Evolutionary conservation across 2,888 invertebrate species (phyloP).

Genomic region (Anodontia alba): DNA sequence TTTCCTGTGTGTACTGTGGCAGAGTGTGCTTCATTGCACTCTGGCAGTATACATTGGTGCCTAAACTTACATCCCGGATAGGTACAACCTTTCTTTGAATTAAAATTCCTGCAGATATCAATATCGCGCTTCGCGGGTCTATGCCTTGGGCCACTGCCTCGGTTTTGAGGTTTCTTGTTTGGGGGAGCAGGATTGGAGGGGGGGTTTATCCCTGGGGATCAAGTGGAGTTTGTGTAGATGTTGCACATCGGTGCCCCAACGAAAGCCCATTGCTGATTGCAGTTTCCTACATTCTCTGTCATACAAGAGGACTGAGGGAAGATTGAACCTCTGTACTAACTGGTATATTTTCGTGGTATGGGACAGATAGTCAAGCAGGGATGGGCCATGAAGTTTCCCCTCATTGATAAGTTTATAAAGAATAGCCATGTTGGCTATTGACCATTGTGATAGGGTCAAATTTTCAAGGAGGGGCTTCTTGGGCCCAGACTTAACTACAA

Average conservation of each 20-base stretch:
- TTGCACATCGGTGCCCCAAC: constrained; percentile 15
- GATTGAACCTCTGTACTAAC: no score
- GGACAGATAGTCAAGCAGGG: not conserved
- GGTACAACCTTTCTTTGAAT: not conserved
- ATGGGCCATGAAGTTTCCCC: not conserved
- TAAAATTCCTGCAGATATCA: not conserved
- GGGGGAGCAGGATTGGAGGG: not conserved
- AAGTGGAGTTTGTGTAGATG: not conserved
- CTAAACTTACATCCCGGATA: not conserved
- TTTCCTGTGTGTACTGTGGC: not conserved
- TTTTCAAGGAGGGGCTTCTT: not conserved
- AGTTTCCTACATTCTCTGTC: no score
- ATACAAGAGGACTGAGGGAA: no score
- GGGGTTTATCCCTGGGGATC: not conserved
- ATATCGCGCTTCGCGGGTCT: not conserved
- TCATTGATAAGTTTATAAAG: no score
- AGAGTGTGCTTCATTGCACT: not conserved
- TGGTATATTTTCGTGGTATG: not conserved
- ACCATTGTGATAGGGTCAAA: not conserved
- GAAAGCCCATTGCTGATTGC: not conserved
- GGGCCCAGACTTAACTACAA: not conserved
- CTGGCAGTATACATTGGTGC: not conserved
- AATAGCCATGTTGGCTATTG: not conserved
- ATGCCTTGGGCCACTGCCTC: not conserved
- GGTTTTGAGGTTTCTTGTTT: not conserved